phyloP scores from a whole-genome alignment of 2,888 invertebrate genomes.

The Pilophorus perplexus region DNA sequence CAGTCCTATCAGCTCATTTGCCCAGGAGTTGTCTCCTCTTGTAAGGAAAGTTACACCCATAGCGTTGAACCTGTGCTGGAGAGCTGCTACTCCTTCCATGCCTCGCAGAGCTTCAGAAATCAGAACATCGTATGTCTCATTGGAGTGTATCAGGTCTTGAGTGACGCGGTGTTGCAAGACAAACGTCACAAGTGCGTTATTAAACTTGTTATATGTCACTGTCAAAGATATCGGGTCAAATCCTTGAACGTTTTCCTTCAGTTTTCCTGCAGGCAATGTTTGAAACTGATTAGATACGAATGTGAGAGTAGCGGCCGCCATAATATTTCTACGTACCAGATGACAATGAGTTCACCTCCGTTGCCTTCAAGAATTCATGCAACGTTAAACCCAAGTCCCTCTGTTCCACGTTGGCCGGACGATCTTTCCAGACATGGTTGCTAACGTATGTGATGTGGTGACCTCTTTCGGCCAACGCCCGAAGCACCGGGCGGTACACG shows the following conservation, averaged over 20 bases:
- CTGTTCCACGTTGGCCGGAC: not conserved
- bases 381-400: too few species aligned
- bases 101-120: conserved; percentile 32
- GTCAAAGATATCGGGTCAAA: too few species aligned
- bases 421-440: not conserved
- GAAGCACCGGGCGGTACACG: conserved; percentile 44
- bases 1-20: conserved; percentile 35
- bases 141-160: conserved; percentile 36
- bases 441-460: conserved; percentile 47
- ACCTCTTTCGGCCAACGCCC: conserved; percentile 47
- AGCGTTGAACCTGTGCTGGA: conserved; percentile 45
- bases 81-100: conserved; percentile 38
- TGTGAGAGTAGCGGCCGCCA: too few species aligned
- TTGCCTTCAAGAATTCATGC: too few species aligned
- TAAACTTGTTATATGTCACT: too few species aligned
- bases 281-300: too few species aligned
- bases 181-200: not conserved
- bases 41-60: conserved; percentile 30
- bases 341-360: too few species aligned
- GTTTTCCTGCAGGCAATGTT: too few species aligned
- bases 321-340: not conserved
- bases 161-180: not conserved
- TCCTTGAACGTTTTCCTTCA: too few species aligned
- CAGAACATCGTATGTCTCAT: conserved; percentile 42
- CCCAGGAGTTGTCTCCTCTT: conserved; percentile 39